These are phyloP conservation scores for Zoanthus solanderi DNA, from an alignment of 92 coral and sea anemone species.

Conservation along the genomic window DNA sequence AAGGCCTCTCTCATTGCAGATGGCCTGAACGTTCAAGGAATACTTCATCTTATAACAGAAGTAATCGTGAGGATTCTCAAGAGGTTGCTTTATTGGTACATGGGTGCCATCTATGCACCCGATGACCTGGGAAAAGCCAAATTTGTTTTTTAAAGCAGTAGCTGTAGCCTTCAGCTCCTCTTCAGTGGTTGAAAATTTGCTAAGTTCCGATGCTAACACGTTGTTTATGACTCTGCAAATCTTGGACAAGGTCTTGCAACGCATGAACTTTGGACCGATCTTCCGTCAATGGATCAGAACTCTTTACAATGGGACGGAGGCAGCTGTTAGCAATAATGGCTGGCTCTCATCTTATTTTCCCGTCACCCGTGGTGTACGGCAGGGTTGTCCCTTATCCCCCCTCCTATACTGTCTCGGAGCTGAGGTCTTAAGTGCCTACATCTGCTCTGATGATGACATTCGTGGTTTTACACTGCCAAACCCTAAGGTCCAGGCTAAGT, in stretches of 20 bases:
- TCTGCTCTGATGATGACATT: no score
- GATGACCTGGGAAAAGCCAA: conserved; percentile 56
- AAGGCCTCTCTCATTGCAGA: conserved; percentile 39
- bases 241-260: neutral
- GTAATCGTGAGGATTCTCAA: conserved; percentile 58
- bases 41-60: conserved; percentile 62
- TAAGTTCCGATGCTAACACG: conserved; percentile 26
- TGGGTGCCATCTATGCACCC: conserved; percentile 67
- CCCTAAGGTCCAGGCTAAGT: no score
- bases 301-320: no score
- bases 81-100: conserved; percentile 59
- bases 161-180: conserved; percentile 61
- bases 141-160: conserved; percentile 24
- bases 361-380: no score
- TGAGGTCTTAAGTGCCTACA: no score
- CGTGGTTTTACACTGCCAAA: no score
- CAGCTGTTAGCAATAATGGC: no score
- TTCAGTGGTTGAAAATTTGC: conserved; percentile 56
- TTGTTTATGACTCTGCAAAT: conserved; percentile 36
- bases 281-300: no score
- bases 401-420: no score
- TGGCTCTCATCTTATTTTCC: no score
- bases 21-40: conserved; percentile 59
- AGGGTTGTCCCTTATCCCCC: no score
- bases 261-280: no score